A percentile compares a stretch with the other conserved stretches of the same genome.
Conservation (phyloP, 2,113 vertebrate species). For the Pterophyllum scalare region DNA sequence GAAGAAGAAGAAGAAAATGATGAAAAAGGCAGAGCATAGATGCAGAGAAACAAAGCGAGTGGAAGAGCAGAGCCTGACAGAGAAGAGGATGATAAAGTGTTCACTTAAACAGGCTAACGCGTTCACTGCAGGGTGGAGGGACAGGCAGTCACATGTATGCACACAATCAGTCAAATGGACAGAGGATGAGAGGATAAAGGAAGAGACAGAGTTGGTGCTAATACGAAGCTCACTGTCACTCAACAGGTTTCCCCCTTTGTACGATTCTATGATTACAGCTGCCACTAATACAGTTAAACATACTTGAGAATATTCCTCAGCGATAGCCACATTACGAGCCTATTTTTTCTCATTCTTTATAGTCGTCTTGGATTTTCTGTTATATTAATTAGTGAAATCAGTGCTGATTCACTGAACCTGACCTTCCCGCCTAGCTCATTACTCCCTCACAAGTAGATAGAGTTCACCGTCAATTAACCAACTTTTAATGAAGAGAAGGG, state of each 20-base stretch:
- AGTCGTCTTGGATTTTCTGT: not conserved
- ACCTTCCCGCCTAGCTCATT: slow-evolving; percentile 77
- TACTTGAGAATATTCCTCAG: not conserved
- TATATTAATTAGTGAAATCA: slow-evolving; percentile 68
- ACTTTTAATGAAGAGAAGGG: slow-evolving; percentile 79
- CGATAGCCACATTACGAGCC: not conserved
- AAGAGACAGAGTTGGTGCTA: not conserved
- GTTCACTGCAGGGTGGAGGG: slow-evolving; percentile 27
- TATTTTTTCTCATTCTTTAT: slow-evolving; percentile 6
- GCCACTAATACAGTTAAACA: not conserved
- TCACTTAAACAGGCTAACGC: slow-evolving; percentile 44
- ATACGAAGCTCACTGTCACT: not conserved
- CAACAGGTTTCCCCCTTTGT: not conserved
- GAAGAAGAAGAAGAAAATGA: slow-evolving; percentile 39
- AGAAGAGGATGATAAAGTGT: slow-evolving; percentile 63
- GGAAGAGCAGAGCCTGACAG: slow-evolving; percentile 43
- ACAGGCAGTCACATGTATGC: slow-evolving; percentile 30
- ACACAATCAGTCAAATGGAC: slow-evolving; percentile 49
- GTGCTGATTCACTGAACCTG: slow-evolving; percentile 64
- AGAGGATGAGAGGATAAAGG: slow-evolving; percentile 25
- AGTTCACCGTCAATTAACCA: slow-evolving; percentile 75
- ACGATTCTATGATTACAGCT: not conserved
- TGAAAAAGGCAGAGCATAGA: slow-evolving; percentile 35
- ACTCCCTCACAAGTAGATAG: slow-evolving; percentile 70
- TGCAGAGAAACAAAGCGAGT: slow-evolving; percentile 40